Conservation (phyloP, 2,113 vertebrate genomes). For the Chroicocephalus ridibundus region DNA sequence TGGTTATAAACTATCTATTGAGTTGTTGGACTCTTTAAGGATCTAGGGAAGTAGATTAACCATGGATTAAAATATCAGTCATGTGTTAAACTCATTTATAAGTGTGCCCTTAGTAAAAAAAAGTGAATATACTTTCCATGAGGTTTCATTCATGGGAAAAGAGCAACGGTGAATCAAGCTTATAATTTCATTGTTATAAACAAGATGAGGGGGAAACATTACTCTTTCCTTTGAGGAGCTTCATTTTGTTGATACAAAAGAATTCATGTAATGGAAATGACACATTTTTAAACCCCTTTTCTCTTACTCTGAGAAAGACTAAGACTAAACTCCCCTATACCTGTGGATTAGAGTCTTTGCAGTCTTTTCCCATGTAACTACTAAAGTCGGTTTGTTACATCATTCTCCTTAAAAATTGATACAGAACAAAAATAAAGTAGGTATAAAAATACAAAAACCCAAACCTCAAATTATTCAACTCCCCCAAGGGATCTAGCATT, state of each 20-base stretch:
- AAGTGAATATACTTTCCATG: background rate
- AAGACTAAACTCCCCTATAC: background rate
- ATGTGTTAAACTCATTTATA: background rate
- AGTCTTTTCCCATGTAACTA: background rate
- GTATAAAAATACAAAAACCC: background rate
- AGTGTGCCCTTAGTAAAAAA: background rate
- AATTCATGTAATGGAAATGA: background rate
- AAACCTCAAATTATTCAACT: background rate
- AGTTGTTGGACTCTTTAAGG: background rate
- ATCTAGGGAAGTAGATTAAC: constrained; percentile 11
- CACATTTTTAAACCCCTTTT: background rate
- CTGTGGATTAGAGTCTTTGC: background rate
- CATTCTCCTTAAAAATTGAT: background rate
- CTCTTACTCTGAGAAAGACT: background rate
- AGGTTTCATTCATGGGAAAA: background rate
- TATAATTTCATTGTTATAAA: background rate
- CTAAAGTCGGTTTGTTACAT: background rate
- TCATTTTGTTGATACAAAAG: background rate
- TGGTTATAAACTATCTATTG: constrained; percentile 33
- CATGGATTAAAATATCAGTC: constrained; percentile 36
- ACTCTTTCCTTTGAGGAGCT: background rate
- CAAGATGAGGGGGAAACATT: background rate
- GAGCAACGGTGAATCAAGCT: accelerated
- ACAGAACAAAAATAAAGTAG: background rate
- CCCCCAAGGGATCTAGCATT: background rate